Percentiles rank a stretch among this genome's conserved stretches.
Evolutionary conservation across 1,140 invertebrate genomes (phyloP).

Genomic region (Dreissena rostriformis): DNA sequence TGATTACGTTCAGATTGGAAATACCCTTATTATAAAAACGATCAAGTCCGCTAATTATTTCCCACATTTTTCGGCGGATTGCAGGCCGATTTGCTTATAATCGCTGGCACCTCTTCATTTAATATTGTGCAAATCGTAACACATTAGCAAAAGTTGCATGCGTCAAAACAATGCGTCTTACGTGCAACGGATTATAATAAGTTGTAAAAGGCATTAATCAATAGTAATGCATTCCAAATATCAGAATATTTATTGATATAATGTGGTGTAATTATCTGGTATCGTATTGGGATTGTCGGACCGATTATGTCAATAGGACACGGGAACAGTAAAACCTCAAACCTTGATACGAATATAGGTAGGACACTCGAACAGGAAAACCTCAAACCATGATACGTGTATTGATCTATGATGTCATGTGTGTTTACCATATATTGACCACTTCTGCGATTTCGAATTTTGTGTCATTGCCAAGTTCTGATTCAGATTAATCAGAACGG

Average conservation of each 20-base stretch:
- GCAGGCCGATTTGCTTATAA: background rate
- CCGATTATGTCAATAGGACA: background rate
- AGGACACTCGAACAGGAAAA: background rate
- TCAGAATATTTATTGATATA: background rate
- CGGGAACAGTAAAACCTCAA: background rate
- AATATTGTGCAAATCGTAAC: background rate
- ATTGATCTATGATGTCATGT: too few relatives aligned
- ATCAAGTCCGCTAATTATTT: background rate
- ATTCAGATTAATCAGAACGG: too few relatives aligned
- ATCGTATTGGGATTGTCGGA: too few relatives aligned
- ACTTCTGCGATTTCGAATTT: too few relatives aligned
- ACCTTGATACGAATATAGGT: background rate
- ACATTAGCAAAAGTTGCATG: conserved; percentile 5
- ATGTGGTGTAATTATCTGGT: background rate
- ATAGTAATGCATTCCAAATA: background rate
- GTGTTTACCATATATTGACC: too few relatives aligned
- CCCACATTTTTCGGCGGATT: background rate
- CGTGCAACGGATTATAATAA: background rate
- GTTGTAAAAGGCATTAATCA: conserved; percentile 1
- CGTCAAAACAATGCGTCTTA: background rate
- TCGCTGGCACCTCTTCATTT: background rate
- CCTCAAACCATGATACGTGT: background rate
- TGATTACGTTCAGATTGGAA: background rate
- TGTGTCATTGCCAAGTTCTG: too few relatives aligned
- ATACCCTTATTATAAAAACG: background rate